These are phyloP conservation scores for Odontamblyopus rebecca DNA, from an alignment of 2,797 vertebrate species.

Conservation along the genomic window DNA sequence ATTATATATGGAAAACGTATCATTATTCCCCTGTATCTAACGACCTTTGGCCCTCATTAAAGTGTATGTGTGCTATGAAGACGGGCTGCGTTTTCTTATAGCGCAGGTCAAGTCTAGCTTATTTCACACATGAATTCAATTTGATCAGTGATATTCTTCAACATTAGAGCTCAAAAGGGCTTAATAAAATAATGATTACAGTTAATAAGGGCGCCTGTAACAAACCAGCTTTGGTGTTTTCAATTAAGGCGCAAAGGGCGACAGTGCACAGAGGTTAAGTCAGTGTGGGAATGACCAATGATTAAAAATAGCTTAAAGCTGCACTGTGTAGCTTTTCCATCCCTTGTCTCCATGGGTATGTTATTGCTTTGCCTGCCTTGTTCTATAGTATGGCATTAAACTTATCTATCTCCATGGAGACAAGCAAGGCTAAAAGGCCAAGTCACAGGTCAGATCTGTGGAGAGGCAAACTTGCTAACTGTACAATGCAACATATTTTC, in stretches of 20 bases:
- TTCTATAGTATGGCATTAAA: too few relatives aligned
- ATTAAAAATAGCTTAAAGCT: neutral
- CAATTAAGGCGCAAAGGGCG: slow-evolving; percentile 9
- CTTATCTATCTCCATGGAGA: too few relatives aligned
- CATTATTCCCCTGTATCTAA: slow-evolving; percentile 24
- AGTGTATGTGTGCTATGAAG: slow-evolving; percentile 21
- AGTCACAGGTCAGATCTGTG: too few relatives aligned
- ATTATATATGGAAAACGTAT: slow-evolving; percentile 37
- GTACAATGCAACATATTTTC: too few relatives aligned
- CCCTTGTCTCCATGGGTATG: too few relatives aligned
- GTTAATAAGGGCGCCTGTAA: slow-evolving; percentile 19
- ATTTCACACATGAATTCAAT: slow-evolving; percentile 1
- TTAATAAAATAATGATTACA: slow-evolving; percentile 12
- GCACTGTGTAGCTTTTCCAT: neutral
- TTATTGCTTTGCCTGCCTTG: too few relatives aligned
- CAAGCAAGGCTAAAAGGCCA: too few relatives aligned
- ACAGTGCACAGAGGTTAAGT: neutral
- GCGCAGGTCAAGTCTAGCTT: neutral
- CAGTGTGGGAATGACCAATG: neutral
- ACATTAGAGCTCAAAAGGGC: slow-evolving; percentile 1
- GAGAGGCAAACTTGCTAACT: too few relatives aligned
- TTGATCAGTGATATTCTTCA: slow-evolving; percentile 3
- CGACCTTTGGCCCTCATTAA: slow-evolving; percentile 42
- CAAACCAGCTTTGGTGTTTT: neutral
- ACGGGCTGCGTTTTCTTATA: slow-evolving; percentile 1